Evolutionary conservation across 2,113 vertebrate species (phyloP).

Genomic region (Pogona vitticeps): DNA sequence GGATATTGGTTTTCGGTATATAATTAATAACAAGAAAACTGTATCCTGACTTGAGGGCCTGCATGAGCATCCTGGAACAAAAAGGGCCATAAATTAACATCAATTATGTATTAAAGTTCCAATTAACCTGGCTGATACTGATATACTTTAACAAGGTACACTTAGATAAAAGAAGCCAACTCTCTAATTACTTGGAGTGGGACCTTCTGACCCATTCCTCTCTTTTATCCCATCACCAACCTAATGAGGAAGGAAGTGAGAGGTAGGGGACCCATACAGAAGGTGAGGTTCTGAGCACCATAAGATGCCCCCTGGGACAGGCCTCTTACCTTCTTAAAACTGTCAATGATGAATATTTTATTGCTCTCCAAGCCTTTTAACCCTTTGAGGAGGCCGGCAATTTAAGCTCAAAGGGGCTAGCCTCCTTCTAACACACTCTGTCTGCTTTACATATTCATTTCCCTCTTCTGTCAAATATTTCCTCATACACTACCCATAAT

Average conservation of each 20-base stretch:
- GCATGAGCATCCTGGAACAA: slow-evolving; percentile 79
- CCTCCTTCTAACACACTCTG: slow-evolving; percentile 28
- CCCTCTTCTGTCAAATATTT: background rate
- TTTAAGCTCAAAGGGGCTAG: slow-evolving; percentile 55
- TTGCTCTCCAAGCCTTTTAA: slow-evolving; percentile 58
- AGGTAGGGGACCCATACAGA: slow-evolving; percentile 65
- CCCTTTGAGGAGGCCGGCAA: slow-evolving; percentile 45
- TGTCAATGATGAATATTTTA: slow-evolving; percentile 66
- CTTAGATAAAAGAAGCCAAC: slow-evolving; percentile 84
- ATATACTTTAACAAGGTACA: slow-evolving; percentile 85
- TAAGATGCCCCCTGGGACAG: slow-evolving; percentile 56
- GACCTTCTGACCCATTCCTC: slow-evolving; percentile 83
- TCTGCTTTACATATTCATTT: slow-evolving; percentile 12
- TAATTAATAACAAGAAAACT: slow-evolving; percentile 86
- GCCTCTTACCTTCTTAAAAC: slow-evolving; percentile 60
- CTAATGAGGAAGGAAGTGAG: slow-evolving; percentile 78
- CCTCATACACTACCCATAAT: background rate
- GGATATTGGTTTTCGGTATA: slow-evolving; percentile 82
- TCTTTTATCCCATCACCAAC: slow-evolving; percentile 79
- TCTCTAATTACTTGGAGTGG: slow-evolving; percentile 85
- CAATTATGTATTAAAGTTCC: slow-evolving; percentile 89
- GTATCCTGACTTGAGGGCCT: slow-evolving; percentile 80
- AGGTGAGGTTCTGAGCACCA: slow-evolving; percentile 58
- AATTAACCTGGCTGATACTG: slow-evolving; percentile 87
- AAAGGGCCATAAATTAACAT: slow-evolving; percentile 87